A percentile compares a stretch with the other conserved stretches of the same genome.
Conservation (phyloP, 2,888 invertebrate genomes). For the Drosophila prolongata region DNA sequence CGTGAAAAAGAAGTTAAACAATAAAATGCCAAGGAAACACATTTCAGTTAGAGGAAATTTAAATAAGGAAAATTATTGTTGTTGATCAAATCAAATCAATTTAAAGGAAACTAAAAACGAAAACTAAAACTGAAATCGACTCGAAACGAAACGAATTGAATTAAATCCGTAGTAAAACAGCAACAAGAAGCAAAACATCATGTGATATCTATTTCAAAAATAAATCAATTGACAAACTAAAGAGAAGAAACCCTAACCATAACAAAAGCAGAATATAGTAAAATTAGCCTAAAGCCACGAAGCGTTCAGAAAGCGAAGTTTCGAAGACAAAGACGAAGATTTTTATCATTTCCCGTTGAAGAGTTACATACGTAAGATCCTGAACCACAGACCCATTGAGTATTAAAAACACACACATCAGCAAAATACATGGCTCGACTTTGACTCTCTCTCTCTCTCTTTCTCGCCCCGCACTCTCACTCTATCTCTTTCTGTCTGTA, state of each 20-base stretch:
- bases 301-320: conserved; percentile 34
- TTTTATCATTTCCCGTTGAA: conserved; percentile 26
- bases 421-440: conserved; percentile 27
- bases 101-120: conserved; percentile 24
- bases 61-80: conserved; percentile 44
- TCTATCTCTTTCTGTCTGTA: conserved; percentile 27
- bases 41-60: conserved; percentile 42
- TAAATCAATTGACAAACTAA: conserved; percentile 60
- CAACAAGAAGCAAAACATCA: conserved; percentile 63
- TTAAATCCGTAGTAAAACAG: conserved; percentile 58
- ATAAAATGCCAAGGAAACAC: conserved; percentile 40
- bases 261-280: conserved; percentile 39
- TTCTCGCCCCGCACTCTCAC: neutral
- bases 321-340: conserved; percentile 8
- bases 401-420: conserved; percentile 27
- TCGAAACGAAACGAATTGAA: conserved; percentile 35
- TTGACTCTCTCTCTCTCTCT: conserved; percentile 9
- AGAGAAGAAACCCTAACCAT: conserved; percentile 37
- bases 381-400: conserved; percentile 20
- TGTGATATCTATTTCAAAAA: conserved; percentile 76
- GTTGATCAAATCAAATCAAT: conserved; percentile 50
- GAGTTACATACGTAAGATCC: conserved; percentile 35
- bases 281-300: conserved; percentile 35
- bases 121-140: conserved; percentile 23
- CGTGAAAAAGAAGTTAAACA: conserved; percentile 10